Conservation (phyloP, 2,113 vertebrate species). For the Rhea pennata region DNA sequence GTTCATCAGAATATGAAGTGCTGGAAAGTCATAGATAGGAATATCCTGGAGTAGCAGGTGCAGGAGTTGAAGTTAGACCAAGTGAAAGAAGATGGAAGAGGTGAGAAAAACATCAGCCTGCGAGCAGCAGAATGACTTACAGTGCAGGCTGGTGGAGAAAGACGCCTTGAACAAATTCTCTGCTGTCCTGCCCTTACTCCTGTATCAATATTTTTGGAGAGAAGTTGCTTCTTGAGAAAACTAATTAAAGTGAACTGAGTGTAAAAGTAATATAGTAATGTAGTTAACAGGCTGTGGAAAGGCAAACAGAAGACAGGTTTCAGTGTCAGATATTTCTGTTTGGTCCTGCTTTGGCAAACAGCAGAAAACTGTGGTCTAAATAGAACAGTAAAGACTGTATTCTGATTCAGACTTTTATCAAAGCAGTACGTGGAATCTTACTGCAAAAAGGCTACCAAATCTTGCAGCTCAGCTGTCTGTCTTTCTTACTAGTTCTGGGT, state of each 20-base stretch:
- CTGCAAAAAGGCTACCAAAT: background rate
- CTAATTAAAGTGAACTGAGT: background rate
- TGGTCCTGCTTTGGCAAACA: background rate
- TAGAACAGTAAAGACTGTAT: background rate
- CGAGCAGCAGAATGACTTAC: background rate
- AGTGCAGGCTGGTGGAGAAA: background rate
- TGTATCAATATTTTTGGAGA: background rate
- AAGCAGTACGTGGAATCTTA: background rate
- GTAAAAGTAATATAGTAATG: background rate
- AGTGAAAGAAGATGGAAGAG: background rate
- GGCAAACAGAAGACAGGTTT: background rate
- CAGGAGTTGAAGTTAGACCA: background rate
- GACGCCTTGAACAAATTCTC: background rate
- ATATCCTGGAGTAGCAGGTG: slow-evolving; percentile 22
- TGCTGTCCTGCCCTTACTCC: background rate
- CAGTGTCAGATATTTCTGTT: background rate
- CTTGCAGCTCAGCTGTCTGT: background rate
- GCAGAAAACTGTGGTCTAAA: background rate
- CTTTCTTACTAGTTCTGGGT: background rate
- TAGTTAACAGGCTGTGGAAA: background rate
- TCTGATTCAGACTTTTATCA: background rate
- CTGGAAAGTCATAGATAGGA: background rate
- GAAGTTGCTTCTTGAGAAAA: background rate
- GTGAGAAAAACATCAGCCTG: background rate
- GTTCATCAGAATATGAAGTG: slow-evolving; percentile 35